phyloP scores from a whole-genome alignment of 2,888 invertebrate genomes.

The Podabrus alpinus region DNA sequence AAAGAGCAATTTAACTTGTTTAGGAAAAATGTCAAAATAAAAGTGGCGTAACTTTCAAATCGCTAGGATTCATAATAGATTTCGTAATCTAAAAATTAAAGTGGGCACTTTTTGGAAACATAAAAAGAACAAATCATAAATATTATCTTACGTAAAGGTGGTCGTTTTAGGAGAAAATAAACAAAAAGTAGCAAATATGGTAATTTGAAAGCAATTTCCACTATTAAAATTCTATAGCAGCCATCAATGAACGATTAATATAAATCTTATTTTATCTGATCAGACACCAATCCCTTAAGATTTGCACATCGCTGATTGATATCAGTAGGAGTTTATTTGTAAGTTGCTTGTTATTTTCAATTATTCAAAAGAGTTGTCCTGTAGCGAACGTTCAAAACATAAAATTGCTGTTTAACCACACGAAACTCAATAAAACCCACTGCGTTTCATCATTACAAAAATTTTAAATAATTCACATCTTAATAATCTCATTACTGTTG shows the following conservation, averaged over 20 bases:
- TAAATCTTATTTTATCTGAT: slow-evolving; percentile 11
- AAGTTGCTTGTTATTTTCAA: slow-evolving; percentile 37
- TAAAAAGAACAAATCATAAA: background rate
- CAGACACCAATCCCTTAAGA: slow-evolving; percentile 24
- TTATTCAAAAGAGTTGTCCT: slow-evolving; percentile 32
- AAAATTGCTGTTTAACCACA: slow-evolving; percentile 14
- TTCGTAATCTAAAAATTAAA: background rate
- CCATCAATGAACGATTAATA: slow-evolving; percentile 15
- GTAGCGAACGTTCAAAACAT: slow-evolving; percentile 29
- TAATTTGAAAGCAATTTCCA: background rate
- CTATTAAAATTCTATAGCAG: slow-evolving; percentile 1
- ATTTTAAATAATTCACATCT: background rate
- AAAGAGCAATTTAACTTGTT: background rate
- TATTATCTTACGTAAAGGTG: background rate
- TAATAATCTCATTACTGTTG: background rate
- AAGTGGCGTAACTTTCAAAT: background rate
- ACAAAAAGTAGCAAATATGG: background rate
- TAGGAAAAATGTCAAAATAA: background rate
- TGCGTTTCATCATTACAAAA: slow-evolving; percentile 14
- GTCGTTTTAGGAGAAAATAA: background rate
- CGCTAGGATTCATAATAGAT: background rate
- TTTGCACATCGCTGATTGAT: slow-evolving; percentile 38
- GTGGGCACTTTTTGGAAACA: background rate
- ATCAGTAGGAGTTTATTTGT: slow-evolving; percentile 40
- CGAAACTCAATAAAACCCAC: slow-evolving; percentile 18